Conservation (phyloP, 1,140 invertebrate species). For the Carcinoscorpius rotundicauda region DNA sequence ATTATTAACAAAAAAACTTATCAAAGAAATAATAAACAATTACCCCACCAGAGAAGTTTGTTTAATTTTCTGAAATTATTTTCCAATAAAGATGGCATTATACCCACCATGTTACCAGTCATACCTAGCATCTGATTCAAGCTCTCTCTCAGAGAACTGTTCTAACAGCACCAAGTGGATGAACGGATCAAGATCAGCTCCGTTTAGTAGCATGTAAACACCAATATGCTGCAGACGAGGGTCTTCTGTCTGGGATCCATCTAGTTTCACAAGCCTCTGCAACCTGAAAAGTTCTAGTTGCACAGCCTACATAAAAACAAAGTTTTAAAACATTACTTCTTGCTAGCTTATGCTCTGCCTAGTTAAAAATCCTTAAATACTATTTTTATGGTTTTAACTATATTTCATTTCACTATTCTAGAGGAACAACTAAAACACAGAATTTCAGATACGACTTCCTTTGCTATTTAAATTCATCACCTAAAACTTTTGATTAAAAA, state of each 20-base stretch:
- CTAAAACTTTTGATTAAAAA: no score
- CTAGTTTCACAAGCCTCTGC: constrained; percentile 4
- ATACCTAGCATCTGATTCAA: constrained; percentile 10
- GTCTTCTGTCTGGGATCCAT: constrained; percentile 1
- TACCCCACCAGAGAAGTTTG: no score
- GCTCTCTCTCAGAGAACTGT: constrained; percentile 13
- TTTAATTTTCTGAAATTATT: background rate
- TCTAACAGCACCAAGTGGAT: constrained; percentile 11
- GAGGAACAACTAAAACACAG: no score
- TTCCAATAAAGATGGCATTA: constrained; percentile 1
- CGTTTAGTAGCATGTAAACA: constrained; percentile 13
- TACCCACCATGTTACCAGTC: constrained; percentile 1
- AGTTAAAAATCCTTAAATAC: no score
- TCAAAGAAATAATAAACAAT: no score
- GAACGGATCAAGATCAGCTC: constrained; percentile 4
- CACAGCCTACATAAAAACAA: constrained; percentile 5
- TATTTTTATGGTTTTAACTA: no score
- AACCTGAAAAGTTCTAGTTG: constrained; percentile 4
- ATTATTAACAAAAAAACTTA: background rate
- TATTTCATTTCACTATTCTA: no score
- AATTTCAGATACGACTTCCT: no score
- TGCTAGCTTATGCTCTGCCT: no score
- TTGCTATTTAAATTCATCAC: no score
- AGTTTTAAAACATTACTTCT: no score
- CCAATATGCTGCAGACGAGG: constrained; percentile 15